Base-by-base conservation (phyloP, 2,113 vertebrate genomes). In the Castor canadensis region DNA sequence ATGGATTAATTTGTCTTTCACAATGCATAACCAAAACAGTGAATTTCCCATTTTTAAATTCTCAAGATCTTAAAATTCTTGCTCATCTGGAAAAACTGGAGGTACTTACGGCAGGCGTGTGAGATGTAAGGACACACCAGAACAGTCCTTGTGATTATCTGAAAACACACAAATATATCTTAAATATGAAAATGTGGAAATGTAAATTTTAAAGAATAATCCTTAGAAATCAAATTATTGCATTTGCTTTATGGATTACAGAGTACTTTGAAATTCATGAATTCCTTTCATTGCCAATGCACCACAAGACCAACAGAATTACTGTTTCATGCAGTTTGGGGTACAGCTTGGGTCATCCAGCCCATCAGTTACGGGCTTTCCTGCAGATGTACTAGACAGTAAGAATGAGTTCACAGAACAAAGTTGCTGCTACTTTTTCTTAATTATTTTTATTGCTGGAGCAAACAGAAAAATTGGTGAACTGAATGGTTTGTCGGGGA, bases 81-180 rank as follows among this genome's bases (percentile, higher is more conserved):
- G 54, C 26, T 91, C 4, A 54, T 40, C 22, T 45, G 15, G 26
- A 43, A 81, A 45, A 81, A 73, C 40, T 0, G 11, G 49, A 93
- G 69, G 80, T 82, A 99, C 99, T 99, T 98, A 99, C 99, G 98
- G 99, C 94, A 99, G 98, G 94, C 98, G 98, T n/a, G 99, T 99
- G 98, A 99, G 98, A 95, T 98, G 99, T 96, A 99, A 98, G 62
- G 99, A 98, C 72, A 99, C 98, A 96, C 99, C 99, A 91, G 99
- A 99, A 91, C 99, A 99, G 97, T 99, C 99, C 97, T 98, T 99
- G 97, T 99, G 99, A 97, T 99, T 99, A 98, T 99, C 99, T 99
- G 98, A 75, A 98, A 93, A 90, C 30, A 95, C 17, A 91, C 2
- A 81, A 80, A 91, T 13, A 76, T 20, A 83, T 9, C 28, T 71